phyloP scores from a whole-genome alignment of 2,888 invertebrate genomes.

The Silvanus unidentatus region DNA sequence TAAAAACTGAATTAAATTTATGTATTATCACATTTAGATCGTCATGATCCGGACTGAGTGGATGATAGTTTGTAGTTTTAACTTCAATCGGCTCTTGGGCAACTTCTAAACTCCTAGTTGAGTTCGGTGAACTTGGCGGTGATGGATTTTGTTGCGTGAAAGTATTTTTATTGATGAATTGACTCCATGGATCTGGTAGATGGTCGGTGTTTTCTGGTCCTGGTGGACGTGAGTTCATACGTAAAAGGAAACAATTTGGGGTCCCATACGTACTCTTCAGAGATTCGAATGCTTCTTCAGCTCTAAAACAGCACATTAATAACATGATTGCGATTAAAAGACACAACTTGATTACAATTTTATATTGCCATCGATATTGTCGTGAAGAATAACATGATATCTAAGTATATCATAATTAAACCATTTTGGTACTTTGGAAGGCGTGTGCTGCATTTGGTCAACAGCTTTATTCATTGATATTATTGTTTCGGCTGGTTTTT shows the following conservation, averaged over 20 bases:
- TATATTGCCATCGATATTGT: conserved; percentile 65
- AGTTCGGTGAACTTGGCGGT: conserved; percentile 34
- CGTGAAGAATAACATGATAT: conserved; percentile 87
- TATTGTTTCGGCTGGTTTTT: conserved; percentile 76
- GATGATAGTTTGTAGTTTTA: conserved; percentile 54
- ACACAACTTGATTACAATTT: too few species aligned
- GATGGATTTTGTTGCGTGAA: conserved; percentile 30
- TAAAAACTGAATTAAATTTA: conserved; percentile 12
- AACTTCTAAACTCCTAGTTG: conserved; percentile 44
- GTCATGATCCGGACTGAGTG: conserved; percentile 66
- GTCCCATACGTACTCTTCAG: conserved; percentile 84
- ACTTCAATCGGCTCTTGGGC: conserved; percentile 49
- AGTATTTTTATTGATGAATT: conserved; percentile 59
- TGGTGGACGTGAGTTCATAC: conserved; percentile 76
- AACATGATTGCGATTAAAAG: too few species aligned
- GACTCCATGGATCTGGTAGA: conserved; percentile 80
- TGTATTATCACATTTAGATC: conserved; percentile 31
- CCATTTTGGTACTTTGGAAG: conserved; percentile 79
- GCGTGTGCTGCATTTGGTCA: conserved; percentile 69
- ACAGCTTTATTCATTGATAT: conserved; percentile 73
- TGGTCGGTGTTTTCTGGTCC: conserved; percentile 50
- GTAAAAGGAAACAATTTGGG: conserved; percentile 80
- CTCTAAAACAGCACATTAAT: conserved; percentile 57
- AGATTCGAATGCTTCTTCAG: conserved; percentile 74
- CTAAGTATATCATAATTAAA: conserved; percentile 74